Percentiles rank a stretch among this genome's conserved stretches.
phyloP scores from a whole-genome alignment of 1,140 invertebrate genomes.

The Lineus longissimus region DNA sequence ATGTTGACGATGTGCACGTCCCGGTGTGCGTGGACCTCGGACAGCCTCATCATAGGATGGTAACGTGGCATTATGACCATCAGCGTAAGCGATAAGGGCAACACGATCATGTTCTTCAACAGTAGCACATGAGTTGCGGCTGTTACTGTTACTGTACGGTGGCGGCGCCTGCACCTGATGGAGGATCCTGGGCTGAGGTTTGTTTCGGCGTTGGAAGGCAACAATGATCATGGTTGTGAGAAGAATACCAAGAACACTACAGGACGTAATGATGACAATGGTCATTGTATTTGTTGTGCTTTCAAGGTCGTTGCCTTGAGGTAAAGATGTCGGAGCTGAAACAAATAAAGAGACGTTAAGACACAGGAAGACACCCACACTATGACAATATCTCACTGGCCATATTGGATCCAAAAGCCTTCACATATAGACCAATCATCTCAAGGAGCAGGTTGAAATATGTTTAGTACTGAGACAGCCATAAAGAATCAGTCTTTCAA shows the following conservation, averaged over 20 bases:
- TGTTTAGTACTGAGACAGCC: too few relatives aligned
- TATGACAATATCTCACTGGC: too few relatives aligned
- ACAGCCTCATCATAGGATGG: conserved; percentile 46
- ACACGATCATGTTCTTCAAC: conserved; percentile 47
- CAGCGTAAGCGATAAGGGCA: conserved; percentile 46
- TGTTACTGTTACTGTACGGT: conserved; percentile 38
- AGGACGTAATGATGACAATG: conserved; percentile 46
- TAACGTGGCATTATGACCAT: conserved; percentile 32
- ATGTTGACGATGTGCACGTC: conserved; percentile 2
- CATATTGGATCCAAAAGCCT: too few relatives aligned
- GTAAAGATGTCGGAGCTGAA: conserved; percentile 28
- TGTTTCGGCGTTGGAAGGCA: conserved; percentile 34
- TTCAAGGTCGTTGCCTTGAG: neutral
- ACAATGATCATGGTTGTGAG: conserved; percentile 46
- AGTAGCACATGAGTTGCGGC: neutral
- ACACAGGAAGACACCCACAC: too few relatives aligned
- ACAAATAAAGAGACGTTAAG: neutral
- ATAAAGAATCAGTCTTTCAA: too few relatives aligned
- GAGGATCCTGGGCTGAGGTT: conserved; percentile 34
- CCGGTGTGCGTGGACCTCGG: conserved; percentile 18
- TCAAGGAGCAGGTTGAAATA: too few relatives aligned
- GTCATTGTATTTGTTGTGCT: conserved; percentile 25
- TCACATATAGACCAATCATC: too few relatives aligned
- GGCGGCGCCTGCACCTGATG: conserved; percentile 34
- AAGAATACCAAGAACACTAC: conserved; percentile 45